These are phyloP conservation scores for Acheta domesticus DNA, from an alignment of 2,888 invertebrate species.

Conservation along the genomic window DNA sequence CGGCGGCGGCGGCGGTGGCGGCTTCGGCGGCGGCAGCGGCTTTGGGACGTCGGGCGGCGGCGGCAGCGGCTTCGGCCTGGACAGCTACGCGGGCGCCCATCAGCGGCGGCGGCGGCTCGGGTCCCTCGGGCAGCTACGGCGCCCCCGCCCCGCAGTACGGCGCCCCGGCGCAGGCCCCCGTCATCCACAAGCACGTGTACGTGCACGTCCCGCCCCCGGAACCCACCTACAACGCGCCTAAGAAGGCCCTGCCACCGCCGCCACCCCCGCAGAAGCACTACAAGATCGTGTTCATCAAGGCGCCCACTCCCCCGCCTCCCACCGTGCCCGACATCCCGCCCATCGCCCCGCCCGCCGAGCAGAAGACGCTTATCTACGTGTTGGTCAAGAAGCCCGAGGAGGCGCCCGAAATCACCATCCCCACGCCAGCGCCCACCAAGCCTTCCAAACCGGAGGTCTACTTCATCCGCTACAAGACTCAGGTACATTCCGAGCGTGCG, in stretches of 20 bases:
- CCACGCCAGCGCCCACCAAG: conserved; percentile 77
- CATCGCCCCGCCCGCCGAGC: conserved; percentile 77
- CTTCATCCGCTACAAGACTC: conserved; percentile 85
- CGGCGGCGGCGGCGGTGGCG: conserved; percentile 47
- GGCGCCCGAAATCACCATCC: conserved; percentile 72
- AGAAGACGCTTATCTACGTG: conserved; percentile 85
- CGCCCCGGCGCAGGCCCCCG: conserved; percentile 64
- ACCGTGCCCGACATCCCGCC: conserved; percentile 51
- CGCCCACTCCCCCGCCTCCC: conserved; percentile 53
- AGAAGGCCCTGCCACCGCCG: conserved; percentile 47
- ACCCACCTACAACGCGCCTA: conserved; percentile 64
- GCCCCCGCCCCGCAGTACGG: conserved; percentile 65
- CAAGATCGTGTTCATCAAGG: conserved; percentile 81
- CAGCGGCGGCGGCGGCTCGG: conserved; percentile 37
- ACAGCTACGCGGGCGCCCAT: conserved; percentile 26
- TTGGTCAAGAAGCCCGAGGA: conserved; percentile 86
- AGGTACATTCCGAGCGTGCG: conserved; percentile 50
- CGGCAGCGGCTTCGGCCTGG: conserved; percentile 34
- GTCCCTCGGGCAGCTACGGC: conserved; percentile 43
- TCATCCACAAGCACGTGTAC: conserved; percentile 86
- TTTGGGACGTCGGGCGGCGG: conserved; percentile 37
- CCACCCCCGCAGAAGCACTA: conserved; percentile 69
- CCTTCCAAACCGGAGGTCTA: conserved; percentile 87
- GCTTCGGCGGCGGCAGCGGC: conserved; percentile 37
- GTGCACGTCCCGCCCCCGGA: conserved; percentile 88